A percentile compares a stretch with the other conserved stretches of the same genome.
Conservation (phyloP, 2,888 invertebrate genomes). For the Drosophila neotestacea region DNA sequence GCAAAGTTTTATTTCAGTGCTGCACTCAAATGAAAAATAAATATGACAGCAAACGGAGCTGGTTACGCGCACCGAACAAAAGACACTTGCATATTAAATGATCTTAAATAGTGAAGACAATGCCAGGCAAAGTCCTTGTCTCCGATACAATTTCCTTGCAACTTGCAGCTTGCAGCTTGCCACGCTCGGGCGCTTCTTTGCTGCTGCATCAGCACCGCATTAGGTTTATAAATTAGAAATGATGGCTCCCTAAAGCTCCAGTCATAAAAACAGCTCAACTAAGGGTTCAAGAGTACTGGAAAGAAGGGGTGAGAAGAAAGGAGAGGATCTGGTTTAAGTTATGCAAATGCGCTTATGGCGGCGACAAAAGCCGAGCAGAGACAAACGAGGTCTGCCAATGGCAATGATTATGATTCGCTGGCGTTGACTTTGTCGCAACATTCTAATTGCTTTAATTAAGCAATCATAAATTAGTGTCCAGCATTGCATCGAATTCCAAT, state of each 20-base stretch:
- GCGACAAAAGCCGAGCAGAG: conserved; percentile 61
- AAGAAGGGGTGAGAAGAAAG: not conserved
- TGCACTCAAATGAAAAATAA: conserved; percentile 79
- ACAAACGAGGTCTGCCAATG: conserved; percentile 44
- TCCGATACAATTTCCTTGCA: conserved; percentile 9
- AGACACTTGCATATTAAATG: conserved; percentile 80
- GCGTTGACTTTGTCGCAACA: conserved; percentile 36
- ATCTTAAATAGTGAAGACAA: conserved; percentile 79
- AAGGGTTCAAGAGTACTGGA: conserved; percentile 8
- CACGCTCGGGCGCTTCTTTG: conserved; percentile 19
- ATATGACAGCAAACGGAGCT: conserved; percentile 72
- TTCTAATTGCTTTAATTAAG: conserved; percentile 77
- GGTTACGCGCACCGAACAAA: conserved; percentile 64
- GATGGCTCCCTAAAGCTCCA: conserved; percentile 62
- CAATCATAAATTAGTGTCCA: conserved; percentile 73
- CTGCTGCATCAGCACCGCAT: conserved; percentile 69
- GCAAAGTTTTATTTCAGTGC: conserved; percentile 77
- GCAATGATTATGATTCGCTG: conserved; percentile 37
- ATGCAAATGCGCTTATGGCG: conserved; percentile 74
- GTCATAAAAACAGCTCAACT: conserved; percentile 44
- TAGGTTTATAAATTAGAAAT: conserved; percentile 80
- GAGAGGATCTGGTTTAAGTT: conserved; percentile 55
- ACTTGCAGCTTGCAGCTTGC: conserved; percentile 1
- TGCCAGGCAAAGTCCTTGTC: conserved; percentile 41
- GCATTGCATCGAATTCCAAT: conserved; percentile 35